A percentile compares a stretch with the other conserved stretches of the same genome.
These are phyloP conservation scores for Mythimna pallens DNA, from an alignment of 2,888 invertebrate species.

Conservation along the genomic window DNA sequence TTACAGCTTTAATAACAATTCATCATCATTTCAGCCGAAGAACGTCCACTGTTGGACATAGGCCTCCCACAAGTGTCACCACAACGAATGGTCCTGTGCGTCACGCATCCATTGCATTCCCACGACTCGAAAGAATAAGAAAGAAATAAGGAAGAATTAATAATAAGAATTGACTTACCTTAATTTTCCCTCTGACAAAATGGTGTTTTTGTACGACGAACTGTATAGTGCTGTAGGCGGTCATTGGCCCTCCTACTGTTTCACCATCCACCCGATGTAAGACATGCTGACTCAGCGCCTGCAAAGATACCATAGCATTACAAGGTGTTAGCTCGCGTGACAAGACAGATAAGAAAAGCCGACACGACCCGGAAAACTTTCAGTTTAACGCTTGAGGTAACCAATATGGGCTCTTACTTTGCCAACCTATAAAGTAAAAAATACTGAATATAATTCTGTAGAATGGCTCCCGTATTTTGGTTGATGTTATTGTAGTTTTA, in stretches of 20 bases:
- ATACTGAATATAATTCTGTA: constrained; percentile 23
- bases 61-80: too few relatives aligned
- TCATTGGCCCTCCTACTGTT: constrained; percentile 80
- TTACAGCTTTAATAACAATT: constrained; percentile 35
- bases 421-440: constrained; percentile 30
- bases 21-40: too few relatives aligned
- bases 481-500: constrained; percentile 54
- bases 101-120: too few relatives aligned
- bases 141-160: too few relatives aligned
- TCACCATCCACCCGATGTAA: constrained; percentile 84
- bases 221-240: constrained; percentile 86
- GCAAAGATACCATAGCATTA: constrained; percentile 61
- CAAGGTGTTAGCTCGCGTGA: constrained; percentile 62
- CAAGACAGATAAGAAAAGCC: constrained; percentile 51
- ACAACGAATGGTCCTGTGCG: too few relatives aligned
- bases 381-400: constrained; percentile 44
- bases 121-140: too few relatives aligned
- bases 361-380: constrained; percentile 47
- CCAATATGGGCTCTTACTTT: constrained; percentile 44
- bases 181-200: constrained; percentile 83
- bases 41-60: too few relatives aligned
- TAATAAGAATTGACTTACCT: constrained; percentile 71
- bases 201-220: constrained; percentile 86
- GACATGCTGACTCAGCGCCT: constrained; percentile 85
- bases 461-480: constrained; percentile 27